Evolutionary conservation across 2,113 vertebrate species (phyloP).

Genomic region (Dicentrarchus labrax): DNA sequence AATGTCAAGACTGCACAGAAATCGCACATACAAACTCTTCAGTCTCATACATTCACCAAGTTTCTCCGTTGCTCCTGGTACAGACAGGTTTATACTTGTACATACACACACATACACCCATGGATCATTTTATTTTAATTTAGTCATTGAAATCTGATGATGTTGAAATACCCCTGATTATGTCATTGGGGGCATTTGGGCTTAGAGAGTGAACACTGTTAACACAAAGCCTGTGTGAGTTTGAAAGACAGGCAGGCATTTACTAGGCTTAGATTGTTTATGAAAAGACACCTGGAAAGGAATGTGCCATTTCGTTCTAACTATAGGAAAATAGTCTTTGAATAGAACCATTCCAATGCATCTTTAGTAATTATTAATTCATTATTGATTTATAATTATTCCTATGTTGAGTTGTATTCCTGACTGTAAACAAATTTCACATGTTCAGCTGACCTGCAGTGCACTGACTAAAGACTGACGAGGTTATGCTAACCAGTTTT

Average conservation of each 20-base stretch:
- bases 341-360: background rate
- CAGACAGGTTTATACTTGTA: background rate
- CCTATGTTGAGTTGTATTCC: background rate
- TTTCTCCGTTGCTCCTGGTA: background rate
- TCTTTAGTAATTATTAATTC: background rate
- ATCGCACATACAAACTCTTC: background rate
- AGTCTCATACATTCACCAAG: background rate
- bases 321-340: background rate
- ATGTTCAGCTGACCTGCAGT: no score
- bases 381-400: background rate
- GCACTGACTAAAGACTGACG: background rate
- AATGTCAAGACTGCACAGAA: background rate
- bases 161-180: background rate
- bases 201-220: background rate
- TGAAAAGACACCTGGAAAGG: background rate
- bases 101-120: background rate
- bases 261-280: background rate
- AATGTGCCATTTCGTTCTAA: background rate
- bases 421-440: background rate
- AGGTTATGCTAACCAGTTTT: background rate
- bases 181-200: background rate
- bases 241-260: background rate
- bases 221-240: background rate
- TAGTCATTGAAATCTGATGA: background rate
- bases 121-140: background rate